phyloP scores from a whole-genome alignment of 2,888 invertebrate species.

The Piscicola geometra region DNA sequence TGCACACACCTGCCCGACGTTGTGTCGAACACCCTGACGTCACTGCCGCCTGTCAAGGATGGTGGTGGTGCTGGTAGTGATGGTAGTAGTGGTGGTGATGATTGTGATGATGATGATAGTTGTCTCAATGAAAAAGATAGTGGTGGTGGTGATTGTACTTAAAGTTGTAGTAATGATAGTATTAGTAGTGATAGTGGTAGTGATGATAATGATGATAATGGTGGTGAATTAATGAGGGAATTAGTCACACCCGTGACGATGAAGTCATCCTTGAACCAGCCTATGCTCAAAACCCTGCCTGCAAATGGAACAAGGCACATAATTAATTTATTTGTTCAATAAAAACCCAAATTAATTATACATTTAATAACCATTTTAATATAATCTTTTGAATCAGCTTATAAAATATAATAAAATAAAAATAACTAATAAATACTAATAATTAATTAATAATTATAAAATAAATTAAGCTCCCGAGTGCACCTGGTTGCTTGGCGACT shows the following conservation, averaged over 20 bases:
- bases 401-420: no score
- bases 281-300: constrained; percentile 9
- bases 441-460: no score
- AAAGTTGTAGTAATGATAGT: not conserved
- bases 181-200: not conserved
- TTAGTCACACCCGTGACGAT: not conserved
- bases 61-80: not conserved
- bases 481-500: constrained; percentile 13
- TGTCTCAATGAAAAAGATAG: no score
- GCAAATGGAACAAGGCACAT: no score
- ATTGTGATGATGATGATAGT: not conserved
- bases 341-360: not conserved
- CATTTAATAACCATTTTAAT: not conserved
- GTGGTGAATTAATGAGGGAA: not conserved
- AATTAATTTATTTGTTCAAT: no score
- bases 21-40: constrained; percentile 17
- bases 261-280: not conserved
- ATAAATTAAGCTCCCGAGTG: no score
- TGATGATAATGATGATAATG: not conserved
- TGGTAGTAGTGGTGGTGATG: not conserved
- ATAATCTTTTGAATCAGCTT: no score
- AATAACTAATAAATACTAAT: no score
- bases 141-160: not conserved
- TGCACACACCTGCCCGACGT: not conserved
- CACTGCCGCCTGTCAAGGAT: constrained; percentile 24